Evolutionary conservation across 2,113 vertebrate species (phyloP).

Genomic region (Rhea pennata): DNA sequence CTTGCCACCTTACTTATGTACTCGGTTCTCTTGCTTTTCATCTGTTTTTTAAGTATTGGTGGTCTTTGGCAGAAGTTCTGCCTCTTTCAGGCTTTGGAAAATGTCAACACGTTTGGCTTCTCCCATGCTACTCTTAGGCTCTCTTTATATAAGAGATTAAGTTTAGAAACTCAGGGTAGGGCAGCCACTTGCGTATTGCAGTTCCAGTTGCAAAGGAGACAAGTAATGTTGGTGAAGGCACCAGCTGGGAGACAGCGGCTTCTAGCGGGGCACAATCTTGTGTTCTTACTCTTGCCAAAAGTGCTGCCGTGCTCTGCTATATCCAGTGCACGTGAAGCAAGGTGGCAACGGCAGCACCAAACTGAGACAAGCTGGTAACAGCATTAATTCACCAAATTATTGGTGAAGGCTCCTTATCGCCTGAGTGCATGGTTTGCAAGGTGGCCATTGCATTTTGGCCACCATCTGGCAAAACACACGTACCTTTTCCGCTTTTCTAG

Average conservation of each 20-base stretch:
- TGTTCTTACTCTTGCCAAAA: background rate
- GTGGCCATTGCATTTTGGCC: background rate
- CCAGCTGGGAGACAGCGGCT: background rate
- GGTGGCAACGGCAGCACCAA: background rate
- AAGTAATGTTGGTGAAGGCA: background rate
- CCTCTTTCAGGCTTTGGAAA: background rate
- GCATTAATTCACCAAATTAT: background rate
- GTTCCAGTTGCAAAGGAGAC: constrained; percentile 9
- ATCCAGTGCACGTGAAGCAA: background rate
- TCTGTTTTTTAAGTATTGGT: background rate
- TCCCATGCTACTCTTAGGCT: background rate
- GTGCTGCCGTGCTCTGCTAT: background rate
- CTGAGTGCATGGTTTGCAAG: background rate
- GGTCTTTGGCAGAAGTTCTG: background rate
- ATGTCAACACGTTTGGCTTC: background rate
- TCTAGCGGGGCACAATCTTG: background rate
- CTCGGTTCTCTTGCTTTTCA: background rate
- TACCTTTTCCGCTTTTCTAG: background rate
- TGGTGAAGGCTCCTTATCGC: background rate
- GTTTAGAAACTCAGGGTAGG: background rate
- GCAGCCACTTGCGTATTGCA: background rate
- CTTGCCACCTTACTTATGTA: background rate
- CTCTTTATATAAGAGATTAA: background rate
- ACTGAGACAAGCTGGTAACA: background rate
- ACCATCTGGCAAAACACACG: background rate